Base-by-base conservation (phyloP, 2,797 vertebrate genomes). In the Poecilia velifera region DNA sequence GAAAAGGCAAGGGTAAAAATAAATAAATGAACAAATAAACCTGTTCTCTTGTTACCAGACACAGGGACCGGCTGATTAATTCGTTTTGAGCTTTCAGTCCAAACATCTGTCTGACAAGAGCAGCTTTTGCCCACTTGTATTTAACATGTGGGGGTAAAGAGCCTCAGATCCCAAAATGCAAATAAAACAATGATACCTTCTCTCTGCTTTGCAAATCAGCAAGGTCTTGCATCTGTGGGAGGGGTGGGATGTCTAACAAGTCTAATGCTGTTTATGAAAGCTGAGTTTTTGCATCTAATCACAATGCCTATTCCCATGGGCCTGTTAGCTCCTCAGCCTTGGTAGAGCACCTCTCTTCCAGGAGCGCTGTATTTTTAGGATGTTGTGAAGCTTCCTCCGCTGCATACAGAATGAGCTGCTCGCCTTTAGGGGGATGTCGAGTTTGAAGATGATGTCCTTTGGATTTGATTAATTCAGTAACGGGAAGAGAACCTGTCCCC, bases 361-460 rank as follows among this genome's bases (percentile, higher is more conserved):
- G 97, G 97, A 95, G 96, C 94, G 89, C 97, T 97, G 97, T 98
- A 98, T 98, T 99, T 98, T 98, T 98, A 97, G 97, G 96, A 97
- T 98, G 97, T 97, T 98, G 96, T 98, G 96, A 96, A 96, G 97
- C 94, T 97, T 97, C 93, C 93, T 93, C 90, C 76, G 92, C 97
- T 97, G 97, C 97, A 98, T 97, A 97, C 96, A 91, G 96, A 98
- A 97, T 97, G 97, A 98, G 97, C 94, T 95, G 95, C 97, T 97
- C 97, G 97, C 97, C 97, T 98, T 97, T 93, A 97, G 98, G 97
- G 97, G 97, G 96, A 97, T 97, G 96, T 97, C 96, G 97, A 97
- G 97, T 98, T 98, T 97, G 97, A 97, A 98, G 97, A 97, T 97
- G 97, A 96, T 97, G 96, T 98, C 97, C 97, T 98, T 97, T 97